These are phyloP conservation scores for Pitangus sulphuratus DNA, from an alignment of 2,797 vertebrate genomes.

Conservation along the genomic window DNA sequence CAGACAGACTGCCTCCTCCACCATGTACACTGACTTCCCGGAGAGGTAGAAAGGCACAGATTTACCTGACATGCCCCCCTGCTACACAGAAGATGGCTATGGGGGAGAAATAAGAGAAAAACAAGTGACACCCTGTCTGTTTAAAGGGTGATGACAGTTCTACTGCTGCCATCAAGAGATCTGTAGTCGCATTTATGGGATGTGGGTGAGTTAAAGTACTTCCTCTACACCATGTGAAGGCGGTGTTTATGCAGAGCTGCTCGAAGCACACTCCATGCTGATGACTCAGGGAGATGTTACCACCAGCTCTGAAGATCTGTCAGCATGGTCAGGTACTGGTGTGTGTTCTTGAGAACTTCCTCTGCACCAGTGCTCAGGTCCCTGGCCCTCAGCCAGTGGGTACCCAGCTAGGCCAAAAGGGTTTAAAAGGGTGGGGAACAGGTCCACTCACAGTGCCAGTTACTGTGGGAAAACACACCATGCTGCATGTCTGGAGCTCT, in stretches of 20 bases:
- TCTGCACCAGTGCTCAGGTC: background rate
- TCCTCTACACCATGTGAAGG: background rate
- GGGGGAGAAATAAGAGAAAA: background rate
- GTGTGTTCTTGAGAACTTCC: background rate
- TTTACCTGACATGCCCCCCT: background rate
- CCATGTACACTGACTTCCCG: accelerated
- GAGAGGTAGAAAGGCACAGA: background rate
- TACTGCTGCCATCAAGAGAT: slow-evolving; percentile 26
- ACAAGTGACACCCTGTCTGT: slow-evolving; percentile 2
- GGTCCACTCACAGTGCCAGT: background rate
- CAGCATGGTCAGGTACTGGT: accelerated
- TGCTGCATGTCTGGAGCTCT: background rate
- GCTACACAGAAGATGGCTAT: background rate
- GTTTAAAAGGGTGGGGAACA: background rate
- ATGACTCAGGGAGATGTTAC: background rate
- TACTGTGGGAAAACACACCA: background rate
- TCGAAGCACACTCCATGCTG: background rate
- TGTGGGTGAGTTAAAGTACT: slow-evolving; percentile 38
- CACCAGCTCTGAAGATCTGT: background rate
- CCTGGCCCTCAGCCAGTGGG: accelerated
- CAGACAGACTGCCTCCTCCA: background rate
- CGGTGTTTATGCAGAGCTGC: background rate
- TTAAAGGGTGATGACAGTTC: slow-evolving; percentile 9
- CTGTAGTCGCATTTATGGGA: background rate
- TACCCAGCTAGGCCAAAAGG: background rate